These are phyloP conservation scores for Drosophila albomicans DNA, from an alignment of 1,140 invertebrate species.

Conservation along the genomic window DNA sequence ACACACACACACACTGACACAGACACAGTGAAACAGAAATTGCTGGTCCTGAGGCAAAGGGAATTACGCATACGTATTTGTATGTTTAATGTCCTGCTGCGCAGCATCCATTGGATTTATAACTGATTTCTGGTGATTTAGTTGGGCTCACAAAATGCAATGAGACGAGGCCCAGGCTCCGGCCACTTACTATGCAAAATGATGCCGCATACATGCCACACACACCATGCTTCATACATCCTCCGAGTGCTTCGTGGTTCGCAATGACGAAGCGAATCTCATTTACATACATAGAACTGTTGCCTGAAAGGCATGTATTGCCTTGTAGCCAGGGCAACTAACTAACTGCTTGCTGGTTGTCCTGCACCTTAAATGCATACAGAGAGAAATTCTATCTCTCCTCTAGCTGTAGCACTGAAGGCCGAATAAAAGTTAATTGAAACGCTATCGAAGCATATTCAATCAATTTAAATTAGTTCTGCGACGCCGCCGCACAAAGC, in stretches of 20 bases:
- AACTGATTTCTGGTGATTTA: conserved; percentile 83
- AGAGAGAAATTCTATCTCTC: conserved; percentile 3
- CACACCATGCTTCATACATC: neutral
- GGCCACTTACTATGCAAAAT: conserved; percentile 77
- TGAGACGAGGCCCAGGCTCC: conserved; percentile 49
- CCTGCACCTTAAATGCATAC: conserved; percentile 59
- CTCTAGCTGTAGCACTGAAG: conserved; percentile 55
- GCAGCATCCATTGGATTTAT: conserved; percentile 70
- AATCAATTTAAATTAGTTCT: conserved; percentile 82
- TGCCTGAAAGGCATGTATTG: neutral
- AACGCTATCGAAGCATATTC: conserved; percentile 82
- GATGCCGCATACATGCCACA: conserved; percentile 53
- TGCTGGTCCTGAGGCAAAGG: conserved; percentile 58
- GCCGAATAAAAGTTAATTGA: conserved; percentile 77
- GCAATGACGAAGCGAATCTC: conserved; percentile 63
- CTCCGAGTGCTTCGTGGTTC: conserved; percentile 1
- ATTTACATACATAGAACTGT: conserved; percentile 50
- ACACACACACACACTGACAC: neutral
- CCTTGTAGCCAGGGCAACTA: conserved; percentile 8
- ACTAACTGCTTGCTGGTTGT: neutral
- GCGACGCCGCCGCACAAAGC: conserved; percentile 57
- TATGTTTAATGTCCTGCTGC: conserved; percentile 73
- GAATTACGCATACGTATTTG: conserved; percentile 84
- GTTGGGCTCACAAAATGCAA: conserved; percentile 71
- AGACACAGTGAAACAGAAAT: conserved; percentile 28